phyloP scores from a whole-genome alignment of 2,113 vertebrate species.

The Jaculus jaculus region DNA sequence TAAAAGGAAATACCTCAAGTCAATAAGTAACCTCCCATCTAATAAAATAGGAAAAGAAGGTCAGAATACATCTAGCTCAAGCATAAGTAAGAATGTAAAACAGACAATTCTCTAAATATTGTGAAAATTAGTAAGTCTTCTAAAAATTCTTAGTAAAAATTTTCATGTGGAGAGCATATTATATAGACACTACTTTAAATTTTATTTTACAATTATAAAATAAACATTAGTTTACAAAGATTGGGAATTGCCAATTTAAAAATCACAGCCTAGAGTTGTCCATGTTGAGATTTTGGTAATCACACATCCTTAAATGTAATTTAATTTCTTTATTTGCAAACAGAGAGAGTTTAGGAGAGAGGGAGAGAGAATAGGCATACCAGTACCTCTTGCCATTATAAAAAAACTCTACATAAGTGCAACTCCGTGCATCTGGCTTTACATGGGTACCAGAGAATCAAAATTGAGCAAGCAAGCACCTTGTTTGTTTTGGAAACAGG shows the following conservation, averaged over 20 bases:
- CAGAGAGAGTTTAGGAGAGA: too few species aligned
- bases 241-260: background rate
- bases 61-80: background rate
- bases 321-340: too few species aligned
- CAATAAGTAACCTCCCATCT: background rate
- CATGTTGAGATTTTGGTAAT: slow-evolving; percentile 13
- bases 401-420: too few species aligned
- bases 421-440: too few species aligned
- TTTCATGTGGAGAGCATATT: background rate
- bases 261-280: background rate
- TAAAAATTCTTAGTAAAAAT: background rate
- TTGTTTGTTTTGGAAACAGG: background rate
- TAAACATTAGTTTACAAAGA: background rate
- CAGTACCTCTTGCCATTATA: too few species aligned
- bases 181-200: background rate
- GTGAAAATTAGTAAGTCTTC: background rate
- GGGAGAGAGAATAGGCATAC: too few species aligned
- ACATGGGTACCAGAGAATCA: too few species aligned
- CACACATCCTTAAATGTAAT: too few species aligned
- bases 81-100: background rate
- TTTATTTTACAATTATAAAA: slow-evolving; percentile 30
- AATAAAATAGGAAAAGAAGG: background rate
- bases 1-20: slow-evolving; percentile 5
- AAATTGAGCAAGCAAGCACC: too few species aligned
- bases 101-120: slow-evolving; percentile 1